These are phyloP conservation scores for Sclerurus mexicanus DNA, from an alignment of 2,113 vertebrate genomes.

Conservation along the genomic window DNA sequence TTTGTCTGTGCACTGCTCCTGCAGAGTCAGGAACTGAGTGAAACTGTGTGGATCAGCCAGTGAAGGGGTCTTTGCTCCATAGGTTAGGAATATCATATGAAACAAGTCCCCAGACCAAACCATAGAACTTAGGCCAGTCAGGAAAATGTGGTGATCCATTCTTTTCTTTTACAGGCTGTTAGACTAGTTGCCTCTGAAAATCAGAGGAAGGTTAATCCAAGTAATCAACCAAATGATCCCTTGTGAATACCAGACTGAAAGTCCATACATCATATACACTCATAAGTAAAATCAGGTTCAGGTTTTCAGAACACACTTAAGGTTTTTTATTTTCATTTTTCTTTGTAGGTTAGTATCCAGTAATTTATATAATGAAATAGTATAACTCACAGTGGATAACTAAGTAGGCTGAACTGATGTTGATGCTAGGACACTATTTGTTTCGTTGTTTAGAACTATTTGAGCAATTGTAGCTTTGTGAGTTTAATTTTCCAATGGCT, in stretches of 20 bases:
- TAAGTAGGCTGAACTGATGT: background rate
- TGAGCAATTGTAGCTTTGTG: background rate
- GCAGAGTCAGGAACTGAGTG: background rate
- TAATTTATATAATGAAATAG: background rate
- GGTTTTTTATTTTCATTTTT: background rate
- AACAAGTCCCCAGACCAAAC: background rate
- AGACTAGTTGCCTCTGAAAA: background rate
- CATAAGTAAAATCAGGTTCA: background rate
- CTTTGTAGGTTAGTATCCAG: background rate
- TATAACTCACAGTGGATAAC: background rate
- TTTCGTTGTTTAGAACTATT: background rate
- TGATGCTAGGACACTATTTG: background rate
- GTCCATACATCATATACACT: background rate
- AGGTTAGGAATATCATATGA: background rate
- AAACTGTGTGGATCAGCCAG: rapidly evolving
- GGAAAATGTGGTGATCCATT: background rate
- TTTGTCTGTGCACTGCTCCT: background rate
- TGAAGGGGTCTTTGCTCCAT: background rate
- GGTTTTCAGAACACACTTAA: background rate
- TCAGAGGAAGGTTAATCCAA: background rate
- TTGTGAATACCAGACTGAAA: background rate
- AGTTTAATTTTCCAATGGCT: background rate
- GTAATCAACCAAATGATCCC: background rate
- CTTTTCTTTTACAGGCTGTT: background rate
- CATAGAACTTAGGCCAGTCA: background rate